Percentiles rank a stretch among this genome's conserved stretches.
Evolutionary conservation across 2,113 vertebrate genomes (phyloP).

Genomic region (Alectura lathami): DNA sequence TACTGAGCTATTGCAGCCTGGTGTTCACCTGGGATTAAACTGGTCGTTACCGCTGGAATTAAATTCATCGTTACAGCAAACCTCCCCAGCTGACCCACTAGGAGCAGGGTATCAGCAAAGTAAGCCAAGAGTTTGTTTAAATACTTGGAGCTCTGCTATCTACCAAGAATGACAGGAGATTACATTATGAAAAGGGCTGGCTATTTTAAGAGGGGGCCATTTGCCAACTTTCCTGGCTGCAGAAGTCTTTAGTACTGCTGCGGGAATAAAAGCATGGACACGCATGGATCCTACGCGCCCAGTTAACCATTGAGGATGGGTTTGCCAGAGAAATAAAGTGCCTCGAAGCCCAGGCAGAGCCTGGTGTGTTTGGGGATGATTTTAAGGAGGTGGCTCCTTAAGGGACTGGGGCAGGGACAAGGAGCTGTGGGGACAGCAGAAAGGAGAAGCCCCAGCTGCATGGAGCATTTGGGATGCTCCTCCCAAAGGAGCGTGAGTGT

Average conservation of each 20-base stretch:
- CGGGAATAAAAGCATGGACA: background rate
- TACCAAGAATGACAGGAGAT: background rate
- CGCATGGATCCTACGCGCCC: rapidly evolving
- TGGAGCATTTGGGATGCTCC: background rate
- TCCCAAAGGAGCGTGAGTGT: rapidly evolving
- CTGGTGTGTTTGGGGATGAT: rapidly evolving
- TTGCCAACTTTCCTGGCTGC: background rate
- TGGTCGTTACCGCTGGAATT: background rate
- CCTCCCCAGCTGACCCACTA: background rate
- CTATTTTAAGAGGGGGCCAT: background rate
- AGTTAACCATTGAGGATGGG: rapidly evolving
- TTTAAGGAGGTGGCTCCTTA: background rate
- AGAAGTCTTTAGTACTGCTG: background rate
- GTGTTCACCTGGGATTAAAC: background rate
- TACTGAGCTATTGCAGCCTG: background rate
- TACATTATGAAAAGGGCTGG: background rate
- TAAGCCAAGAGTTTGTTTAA: background rate
- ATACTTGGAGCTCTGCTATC: background rate
- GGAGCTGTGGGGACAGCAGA: background rate
- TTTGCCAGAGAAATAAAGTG: background rate
- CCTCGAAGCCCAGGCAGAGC: background rate
- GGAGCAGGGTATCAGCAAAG: background rate
- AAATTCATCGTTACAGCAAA: rapidly evolving
- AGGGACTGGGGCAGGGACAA: background rate
- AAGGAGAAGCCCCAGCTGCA: background rate